Evolutionary conservation across 2,113 vertebrate species (phyloP).

Genomic region (Apeltes quadracus): DNA sequence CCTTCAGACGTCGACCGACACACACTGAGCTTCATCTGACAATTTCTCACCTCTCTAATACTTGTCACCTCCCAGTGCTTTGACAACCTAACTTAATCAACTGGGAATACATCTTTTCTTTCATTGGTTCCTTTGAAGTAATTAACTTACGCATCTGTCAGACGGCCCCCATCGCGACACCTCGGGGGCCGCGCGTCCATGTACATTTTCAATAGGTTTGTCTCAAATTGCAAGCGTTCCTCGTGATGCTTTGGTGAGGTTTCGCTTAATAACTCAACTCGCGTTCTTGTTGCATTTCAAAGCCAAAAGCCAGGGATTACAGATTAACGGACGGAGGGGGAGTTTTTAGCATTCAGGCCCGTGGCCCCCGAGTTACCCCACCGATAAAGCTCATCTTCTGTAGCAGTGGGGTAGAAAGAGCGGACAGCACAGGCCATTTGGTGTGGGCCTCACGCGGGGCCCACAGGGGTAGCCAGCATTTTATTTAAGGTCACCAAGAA

Average conservation of each 20-base stretch:
- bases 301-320: slow-evolving; percentile 79
- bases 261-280: slow-evolving; percentile 57
- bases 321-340: slow-evolving; percentile 63
- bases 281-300: slow-evolving; percentile 44
- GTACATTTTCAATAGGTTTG: slow-evolving; percentile 28
- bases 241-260: slow-evolving; percentile 27
- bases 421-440: slow-evolving; percentile 76
- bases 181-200: slow-evolving; percentile 51
- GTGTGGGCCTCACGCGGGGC: slow-evolving; percentile 78
- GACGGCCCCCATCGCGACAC: slow-evolving; percentile 61
- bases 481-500: slow-evolving; percentile 84
- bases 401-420: slow-evolving; percentile 81
- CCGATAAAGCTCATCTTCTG: slow-evolving; percentile 82
- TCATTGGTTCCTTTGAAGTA: slow-evolving; percentile 70
- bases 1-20: slow-evolving; percentile 47
- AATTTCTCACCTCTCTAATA: slow-evolving; percentile 71
- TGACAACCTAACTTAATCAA: slow-evolving; percentile 73
- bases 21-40: slow-evolving; percentile 64
- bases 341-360: no score
- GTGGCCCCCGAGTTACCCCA: no score
- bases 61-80: slow-evolving; percentile 60
- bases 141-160: slow-evolving; percentile 73
- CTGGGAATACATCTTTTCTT: slow-evolving; percentile 70
- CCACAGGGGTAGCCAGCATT: slow-evolving; percentile 81
- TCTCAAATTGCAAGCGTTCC: slow-evolving; percentile 38